A percentile compares a stretch with the other conserved stretches of the same genome.
These are phyloP conservation scores for Trissoscelio sp. DNA, from an alignment of 2,888 invertebrate species.

Conservation along the genomic window DNA sequence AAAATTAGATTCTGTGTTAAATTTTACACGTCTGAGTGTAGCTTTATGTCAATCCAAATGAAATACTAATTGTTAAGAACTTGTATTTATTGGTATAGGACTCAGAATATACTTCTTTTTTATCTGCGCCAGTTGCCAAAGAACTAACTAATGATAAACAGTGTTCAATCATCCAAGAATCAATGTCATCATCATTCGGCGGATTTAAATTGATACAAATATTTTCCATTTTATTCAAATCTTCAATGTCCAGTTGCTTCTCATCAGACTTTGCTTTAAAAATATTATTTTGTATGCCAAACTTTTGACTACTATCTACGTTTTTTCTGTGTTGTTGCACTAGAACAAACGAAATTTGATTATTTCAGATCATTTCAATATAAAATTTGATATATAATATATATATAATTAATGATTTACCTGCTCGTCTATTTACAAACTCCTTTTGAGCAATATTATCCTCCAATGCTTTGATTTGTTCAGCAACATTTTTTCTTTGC, in stretches of 20 bases:
- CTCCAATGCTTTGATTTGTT: constrained; percentile 72
- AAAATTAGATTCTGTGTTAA: too few species aligned
- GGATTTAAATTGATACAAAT: constrained; percentile 78
- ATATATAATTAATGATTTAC: constrained; percentile 65
- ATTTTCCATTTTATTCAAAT: constrained; percentile 75
- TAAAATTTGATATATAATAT: constrained; percentile 11
- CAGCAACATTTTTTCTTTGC: constrained; percentile 68
- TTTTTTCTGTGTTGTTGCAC: constrained; percentile 73
- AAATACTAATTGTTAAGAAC: too few species aligned
- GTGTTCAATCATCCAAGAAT: constrained; percentile 73
- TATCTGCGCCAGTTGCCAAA: constrained; percentile 75
- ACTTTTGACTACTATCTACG: constrained; percentile 64
- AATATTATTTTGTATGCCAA: constrained; percentile 73
- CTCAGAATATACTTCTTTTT: constrained; percentile 77
- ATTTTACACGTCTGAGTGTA: too few species aligned
- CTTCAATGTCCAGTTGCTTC: constrained; percentile 73
- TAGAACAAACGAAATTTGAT: constrained; percentile 68
- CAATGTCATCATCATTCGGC: constrained; percentile 72
- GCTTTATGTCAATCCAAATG: too few species aligned
- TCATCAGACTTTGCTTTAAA: constrained; percentile 75
- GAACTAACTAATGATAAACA: constrained; percentile 74
- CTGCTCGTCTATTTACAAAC: constrained; percentile 74
- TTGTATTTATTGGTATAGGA: too few species aligned
- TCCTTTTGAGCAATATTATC: constrained; percentile 74
- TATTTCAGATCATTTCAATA: not conserved